Evolutionary conservation across 2,797 vertebrate species (phyloP), one percentile per base, ranked within the genome.

Genomic region (Esox masquinongy): DNA sequence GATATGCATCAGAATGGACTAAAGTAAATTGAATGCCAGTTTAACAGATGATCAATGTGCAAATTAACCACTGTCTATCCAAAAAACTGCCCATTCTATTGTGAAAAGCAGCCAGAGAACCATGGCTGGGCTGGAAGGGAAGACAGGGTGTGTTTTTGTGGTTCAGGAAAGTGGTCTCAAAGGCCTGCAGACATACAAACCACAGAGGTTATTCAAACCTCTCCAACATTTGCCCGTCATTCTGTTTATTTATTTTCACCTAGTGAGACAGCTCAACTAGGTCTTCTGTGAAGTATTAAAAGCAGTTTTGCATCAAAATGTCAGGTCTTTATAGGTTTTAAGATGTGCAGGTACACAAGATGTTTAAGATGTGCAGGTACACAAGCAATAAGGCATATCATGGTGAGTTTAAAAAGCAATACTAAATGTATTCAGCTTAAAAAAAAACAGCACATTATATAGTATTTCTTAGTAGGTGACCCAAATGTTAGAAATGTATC

Each of bases 201-300:
- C 84, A 64, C 81, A 88, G 81, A 86, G 63, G 88, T 79, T 81
- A 88, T 90, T 87, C 83, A 90, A 91, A 88, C 86, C 82, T 83
- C 81, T 83, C 50, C 68, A 71, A 82, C 90, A 88, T 85, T 87
- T 84, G 87, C 80, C 83, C 86, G 79, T 80, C 84, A 74, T 80
- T 91, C 84, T 86, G n/a, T n/a, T 89, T 85, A 85, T 86, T 91
- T 80, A 85, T 84, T 92, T 88, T 85, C 80, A n/a, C n/a, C n/a
- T n/a, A 84, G 64, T 83, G 80, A 89, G 86, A 82, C 84, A 88
- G 83, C 80, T 84, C 84, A 87, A 91, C 87, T 90, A 88, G 78
- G 70, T 79, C 75, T 87, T 87, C 88, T 73, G 80, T 84, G 84
- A 79, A 73, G 88, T 87, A 86, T 86, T 75, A 76, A 63, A 56